Percentiles rank a stretch among this genome's conserved stretches.
phyloP scores from a whole-genome alignment of 2,888 invertebrate species.

The Leptothorax acervorum region DNA sequence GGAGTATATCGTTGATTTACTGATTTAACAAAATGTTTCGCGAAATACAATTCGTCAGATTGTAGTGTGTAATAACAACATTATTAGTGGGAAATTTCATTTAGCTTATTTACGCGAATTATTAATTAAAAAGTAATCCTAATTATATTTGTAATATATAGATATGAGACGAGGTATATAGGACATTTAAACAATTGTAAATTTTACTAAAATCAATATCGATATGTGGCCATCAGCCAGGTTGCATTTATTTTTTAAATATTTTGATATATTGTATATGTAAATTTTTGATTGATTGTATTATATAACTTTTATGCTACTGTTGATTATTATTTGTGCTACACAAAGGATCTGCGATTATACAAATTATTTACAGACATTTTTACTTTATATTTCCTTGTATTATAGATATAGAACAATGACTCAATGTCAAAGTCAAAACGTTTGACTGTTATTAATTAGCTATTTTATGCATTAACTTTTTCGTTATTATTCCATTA shows the following conservation, averaged over 20 bases:
- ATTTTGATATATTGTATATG: background rate
- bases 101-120: background rate
- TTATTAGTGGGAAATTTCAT: background rate
- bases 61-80: background rate
- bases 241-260: conserved; percentile 10
- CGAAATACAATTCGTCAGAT: background rate
- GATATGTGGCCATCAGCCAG: background rate
- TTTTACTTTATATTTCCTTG: background rate
- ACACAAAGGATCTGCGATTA: background rate
- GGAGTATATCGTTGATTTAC: background rate
- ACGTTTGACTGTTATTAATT: background rate
- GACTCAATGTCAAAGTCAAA: background rate
- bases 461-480: background rate
- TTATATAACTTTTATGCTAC: background rate
- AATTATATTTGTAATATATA: conserved; percentile 10
- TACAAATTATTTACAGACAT: background rate
- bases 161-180: background rate
- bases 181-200: conserved; percentile 10
- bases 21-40: background rate
- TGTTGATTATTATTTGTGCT: background rate
- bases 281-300: conserved; percentile 9
- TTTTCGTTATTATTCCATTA: background rate
- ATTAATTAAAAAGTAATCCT: conserved; percentile 10
- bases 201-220: background rate
- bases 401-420: background rate